Evolutionary conservation across 2,113 vertebrate species (phyloP).

Genomic region (Meriones unguiculatus): DNA sequence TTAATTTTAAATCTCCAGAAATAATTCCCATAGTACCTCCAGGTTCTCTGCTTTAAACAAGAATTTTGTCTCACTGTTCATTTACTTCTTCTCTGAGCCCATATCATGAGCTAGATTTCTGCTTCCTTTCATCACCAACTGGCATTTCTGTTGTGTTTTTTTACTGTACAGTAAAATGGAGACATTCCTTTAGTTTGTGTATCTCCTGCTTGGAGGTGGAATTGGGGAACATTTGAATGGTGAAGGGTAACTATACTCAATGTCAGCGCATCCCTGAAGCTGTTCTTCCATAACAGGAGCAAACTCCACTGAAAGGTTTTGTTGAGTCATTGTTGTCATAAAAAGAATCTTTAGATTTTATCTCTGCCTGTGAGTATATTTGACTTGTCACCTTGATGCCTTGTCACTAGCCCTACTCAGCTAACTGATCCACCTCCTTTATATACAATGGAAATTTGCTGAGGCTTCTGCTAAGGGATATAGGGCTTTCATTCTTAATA

Average conservation of each 20-base stretch:
- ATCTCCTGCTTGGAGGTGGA: slow-evolving; percentile 7
- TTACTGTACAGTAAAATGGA: not conserved
- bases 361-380: slow-evolving; percentile 8
- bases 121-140: not conserved
- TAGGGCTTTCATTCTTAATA: slow-evolving; percentile 32
- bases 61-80: not conserved
- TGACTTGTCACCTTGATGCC: slow-evolving; percentile 27
- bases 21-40: not conserved
- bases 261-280: not conserved
- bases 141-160: not conserved
- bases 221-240: slow-evolving; percentile 10
- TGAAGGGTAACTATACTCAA: not conserved
- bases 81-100: not conserved
- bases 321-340: slow-evolving; percentile 32
- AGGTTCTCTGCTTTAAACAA: slow-evolving; percentile 13
- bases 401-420: slow-evolving; percentile 31
- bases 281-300: slow-evolving; percentile 37
- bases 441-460: slow-evolving; percentile 29
- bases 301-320: slow-evolving; percentile 59
- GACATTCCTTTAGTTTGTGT: not conserved
- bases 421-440: slow-evolving; percentile 15
- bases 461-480: not conserved
- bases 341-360: slow-evolving; percentile 30
- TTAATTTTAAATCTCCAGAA: slow-evolving; percentile 33
- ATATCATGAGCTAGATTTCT: not conserved